Conservation (phyloP, 2,797 vertebrate species). For the Lithobates pipiens region DNA sequence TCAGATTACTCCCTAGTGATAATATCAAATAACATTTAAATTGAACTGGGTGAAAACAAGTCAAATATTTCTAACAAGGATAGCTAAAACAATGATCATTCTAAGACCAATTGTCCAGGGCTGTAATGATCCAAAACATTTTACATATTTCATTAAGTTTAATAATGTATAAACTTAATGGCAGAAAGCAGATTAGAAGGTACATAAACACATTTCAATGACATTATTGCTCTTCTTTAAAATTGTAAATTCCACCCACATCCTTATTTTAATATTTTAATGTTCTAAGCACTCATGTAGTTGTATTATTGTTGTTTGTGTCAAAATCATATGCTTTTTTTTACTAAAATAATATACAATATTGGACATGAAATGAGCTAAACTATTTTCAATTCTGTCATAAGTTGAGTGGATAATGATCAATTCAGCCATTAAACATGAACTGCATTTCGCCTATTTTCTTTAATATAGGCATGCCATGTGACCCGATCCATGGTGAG, state of each 20-base stretch:
- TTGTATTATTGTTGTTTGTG: not conserved
- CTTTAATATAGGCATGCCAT: too few species aligned
- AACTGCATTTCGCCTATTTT: too few species aligned
- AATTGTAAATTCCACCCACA: constrained; percentile 39
- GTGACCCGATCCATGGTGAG: too few species aligned
- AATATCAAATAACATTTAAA: constrained; percentile 37
- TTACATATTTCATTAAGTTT: constrained; percentile 55
- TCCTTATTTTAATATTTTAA: constrained; percentile 6
- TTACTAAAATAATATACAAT: too few species aligned
- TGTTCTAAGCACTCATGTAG: constrained; percentile 6
- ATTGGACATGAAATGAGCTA: too few species aligned
- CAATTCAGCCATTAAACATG: too few species aligned
- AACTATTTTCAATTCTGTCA: too few species aligned
- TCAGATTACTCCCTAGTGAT: not conserved
- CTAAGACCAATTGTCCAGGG: constrained; percentile 51
- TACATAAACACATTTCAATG: constrained; percentile 40
- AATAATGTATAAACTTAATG: constrained; percentile 56
- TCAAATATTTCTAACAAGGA: constrained; percentile 51
- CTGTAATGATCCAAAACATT: constrained; percentile 51
- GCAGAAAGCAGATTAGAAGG: constrained; percentile 42
- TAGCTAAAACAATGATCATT: constrained; percentile 49
- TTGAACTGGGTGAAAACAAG: constrained; percentile 35
- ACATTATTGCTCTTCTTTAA: constrained; percentile 46
- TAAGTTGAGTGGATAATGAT: too few species aligned
- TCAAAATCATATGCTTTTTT: not conserved